Conservation (phyloP, 2,797 vertebrate genomes). For the Cossypha caffra region DNA sequence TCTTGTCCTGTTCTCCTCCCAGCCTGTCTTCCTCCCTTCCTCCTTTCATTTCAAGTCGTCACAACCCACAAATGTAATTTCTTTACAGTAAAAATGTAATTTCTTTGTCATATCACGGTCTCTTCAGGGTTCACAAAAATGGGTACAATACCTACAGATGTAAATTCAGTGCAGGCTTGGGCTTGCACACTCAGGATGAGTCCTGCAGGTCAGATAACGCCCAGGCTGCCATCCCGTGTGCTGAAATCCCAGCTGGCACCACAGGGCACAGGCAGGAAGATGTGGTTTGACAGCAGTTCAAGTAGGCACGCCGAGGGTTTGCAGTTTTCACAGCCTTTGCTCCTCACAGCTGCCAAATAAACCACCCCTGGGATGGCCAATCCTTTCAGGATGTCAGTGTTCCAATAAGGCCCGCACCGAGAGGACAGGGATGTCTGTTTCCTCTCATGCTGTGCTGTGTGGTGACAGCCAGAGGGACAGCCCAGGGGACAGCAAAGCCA, state of each 20-base stretch:
- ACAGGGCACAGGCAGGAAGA: rapidly evolving
- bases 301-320: neutral
- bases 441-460: rapidly evolving
- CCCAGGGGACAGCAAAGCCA: neutral
- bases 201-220: neutral
- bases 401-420: neutral
- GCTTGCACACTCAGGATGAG: neutral
- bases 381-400: neutral
- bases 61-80: neutral
- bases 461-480: neutral
- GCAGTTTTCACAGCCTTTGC: neutral
- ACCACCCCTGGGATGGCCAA: neutral
- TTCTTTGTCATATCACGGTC: neutral
- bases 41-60: neutral
- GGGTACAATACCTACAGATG: neutral
- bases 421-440: neutral
- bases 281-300: neutral
- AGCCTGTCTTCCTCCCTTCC: neutral
- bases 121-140: neutral
- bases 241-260: neutral
- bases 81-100: neutral
- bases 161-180: neutral
- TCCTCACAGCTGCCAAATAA: neutral
- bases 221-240: neutral
- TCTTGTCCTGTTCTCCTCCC: neutral